These are phyloP conservation scores for Enteromius fasciolatus DNA, from an alignment of 2,797 vertebrate species.

Conservation along the genomic window DNA sequence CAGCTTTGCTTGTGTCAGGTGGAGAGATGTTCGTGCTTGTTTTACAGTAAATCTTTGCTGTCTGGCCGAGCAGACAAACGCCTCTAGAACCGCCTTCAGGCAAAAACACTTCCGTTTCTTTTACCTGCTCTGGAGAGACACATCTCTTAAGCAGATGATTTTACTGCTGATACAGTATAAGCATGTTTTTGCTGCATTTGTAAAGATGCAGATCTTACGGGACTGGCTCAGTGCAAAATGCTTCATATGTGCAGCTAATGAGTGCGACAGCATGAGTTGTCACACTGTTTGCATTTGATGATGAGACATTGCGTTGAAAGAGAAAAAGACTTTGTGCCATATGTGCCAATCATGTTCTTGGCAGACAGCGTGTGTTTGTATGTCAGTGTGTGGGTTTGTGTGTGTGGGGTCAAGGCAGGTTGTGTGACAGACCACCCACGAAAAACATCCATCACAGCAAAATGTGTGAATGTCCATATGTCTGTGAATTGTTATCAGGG, in stretches of 20 bases:
- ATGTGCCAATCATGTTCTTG: slow-evolving; percentile 49
- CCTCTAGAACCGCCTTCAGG: slow-evolving; percentile 19
- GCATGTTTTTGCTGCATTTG: slow-evolving; percentile 10
- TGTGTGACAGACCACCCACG: slow-evolving; percentile 34
- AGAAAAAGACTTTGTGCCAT: slow-evolving; percentile 32
- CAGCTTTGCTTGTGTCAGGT: neutral
- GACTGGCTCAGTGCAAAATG: slow-evolving; percentile 13
- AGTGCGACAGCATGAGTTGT: slow-evolving; percentile 38
- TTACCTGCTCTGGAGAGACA: neutral
- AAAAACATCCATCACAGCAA: slow-evolving; percentile 27
- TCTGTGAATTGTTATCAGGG: slow-evolving; percentile 9
- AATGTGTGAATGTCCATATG: slow-evolving; percentile 17
- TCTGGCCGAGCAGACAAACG: neutral
- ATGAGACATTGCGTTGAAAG: slow-evolving; percentile 32
- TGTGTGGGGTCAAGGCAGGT: neutral
- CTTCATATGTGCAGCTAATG: slow-evolving; percentile 33
- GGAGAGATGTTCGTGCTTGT: neutral
- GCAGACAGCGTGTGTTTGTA: slow-evolving; percentile 21
- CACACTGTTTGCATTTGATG: slow-evolving; percentile 45
- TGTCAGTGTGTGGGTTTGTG: neutral
- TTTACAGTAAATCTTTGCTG: slow-evolving; percentile 2
- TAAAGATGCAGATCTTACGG: slow-evolving; percentile 4
- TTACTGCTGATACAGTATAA: neutral
- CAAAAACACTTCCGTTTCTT: slow-evolving; percentile 6
- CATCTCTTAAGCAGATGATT: neutral